A percentile compares a stretch with the other conserved stretches of the same genome.
phyloP scores from a whole-genome alignment of 2,888 invertebrate species.

The Idaea aversata region DNA sequence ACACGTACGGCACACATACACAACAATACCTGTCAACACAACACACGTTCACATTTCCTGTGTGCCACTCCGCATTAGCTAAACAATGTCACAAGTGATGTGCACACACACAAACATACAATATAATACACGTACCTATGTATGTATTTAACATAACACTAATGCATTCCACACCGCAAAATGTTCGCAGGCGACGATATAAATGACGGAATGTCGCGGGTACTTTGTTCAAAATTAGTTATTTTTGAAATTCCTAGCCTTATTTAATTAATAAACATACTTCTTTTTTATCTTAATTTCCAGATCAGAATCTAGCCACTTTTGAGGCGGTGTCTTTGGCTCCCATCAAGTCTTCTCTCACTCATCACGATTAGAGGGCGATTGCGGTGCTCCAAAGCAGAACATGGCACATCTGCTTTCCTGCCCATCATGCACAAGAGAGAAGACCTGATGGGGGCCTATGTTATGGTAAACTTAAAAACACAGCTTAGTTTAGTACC shows the following conservation, averaged over 20 bases:
- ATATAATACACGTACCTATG: slow-evolving; percentile 6
- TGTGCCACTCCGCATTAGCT: slow-evolving; percentile 34
- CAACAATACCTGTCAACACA: slow-evolving; percentile 44
- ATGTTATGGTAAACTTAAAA: too few species aligned
- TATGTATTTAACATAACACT: slow-evolving; percentile 29
- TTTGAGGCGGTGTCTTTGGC: too few species aligned
- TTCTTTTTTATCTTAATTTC: too few species aligned
- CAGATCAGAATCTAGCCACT: too few species aligned
- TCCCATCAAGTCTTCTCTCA: too few species aligned
- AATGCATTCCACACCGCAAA: slow-evolving; percentile 24
- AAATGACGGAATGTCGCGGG: slow-evolving; percentile 10
- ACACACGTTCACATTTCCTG: slow-evolving; percentile 37
- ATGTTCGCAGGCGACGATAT: slow-evolving; percentile 16
- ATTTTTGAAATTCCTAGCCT: not conserved
- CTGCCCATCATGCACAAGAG: too few species aligned
- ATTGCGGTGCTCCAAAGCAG: too few species aligned
- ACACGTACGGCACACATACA: slow-evolving; percentile 35
- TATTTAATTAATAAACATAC: not conserved
- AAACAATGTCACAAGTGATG: slow-evolving; percentile 32
- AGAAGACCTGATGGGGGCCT: too few species aligned
- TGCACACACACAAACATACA: slow-evolving; percentile 22
- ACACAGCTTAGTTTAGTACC: too few species aligned
- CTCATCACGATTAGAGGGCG: too few species aligned
- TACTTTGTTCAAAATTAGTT: not conserved
- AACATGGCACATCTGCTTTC: too few species aligned